Evolutionary conservation across 2,888 invertebrate genomes (phyloP).

Genomic region (Portevinia maculata): DNA sequence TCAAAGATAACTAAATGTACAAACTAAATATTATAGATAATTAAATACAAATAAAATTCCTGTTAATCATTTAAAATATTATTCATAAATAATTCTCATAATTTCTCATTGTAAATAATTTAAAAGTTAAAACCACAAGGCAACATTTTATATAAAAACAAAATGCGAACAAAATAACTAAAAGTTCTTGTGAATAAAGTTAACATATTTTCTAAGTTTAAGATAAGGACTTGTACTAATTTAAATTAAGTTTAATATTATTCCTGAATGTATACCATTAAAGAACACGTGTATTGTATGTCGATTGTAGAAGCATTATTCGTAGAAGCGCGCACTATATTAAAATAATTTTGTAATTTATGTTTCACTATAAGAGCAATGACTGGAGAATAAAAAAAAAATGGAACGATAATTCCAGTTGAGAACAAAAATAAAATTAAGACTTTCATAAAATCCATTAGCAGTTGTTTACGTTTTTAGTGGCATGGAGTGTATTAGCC

Average conservation of each 20-base stretch:
- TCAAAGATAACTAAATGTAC: slow-evolving; percentile 63
- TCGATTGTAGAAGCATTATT: slow-evolving; percentile 19
- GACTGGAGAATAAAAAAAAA: slow-evolving; percentile 19
- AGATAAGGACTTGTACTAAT: slow-evolving; percentile 14
- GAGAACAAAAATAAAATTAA: slow-evolving; percentile 22
- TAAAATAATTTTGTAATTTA: slow-evolving; percentile 28
- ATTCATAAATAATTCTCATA: slow-evolving; percentile 1
- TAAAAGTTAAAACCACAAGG: background rate
- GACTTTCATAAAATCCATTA: slow-evolving; percentile 18
- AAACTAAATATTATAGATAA: slow-evolving; percentile 47
- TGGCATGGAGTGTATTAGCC: background rate
- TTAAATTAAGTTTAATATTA: slow-evolving; percentile 24
- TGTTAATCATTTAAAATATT: slow-evolving; percentile 32
- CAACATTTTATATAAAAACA: slow-evolving; percentile 1
- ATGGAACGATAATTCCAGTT: slow-evolving; percentile 9
- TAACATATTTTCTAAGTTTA: background rate
- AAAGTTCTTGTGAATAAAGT: slow-evolving; percentile 23
- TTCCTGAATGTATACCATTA: slow-evolving; percentile 21
- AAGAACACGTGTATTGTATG: slow-evolving; percentile 7
- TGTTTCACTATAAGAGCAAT: slow-evolving; percentile 24
- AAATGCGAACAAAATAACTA: slow-evolving; percentile 21
- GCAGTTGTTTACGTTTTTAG: background rate
- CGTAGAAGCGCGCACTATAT: slow-evolving; percentile 18
- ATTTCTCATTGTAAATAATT: slow-evolving; percentile 41
- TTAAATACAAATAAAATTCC: slow-evolving; percentile 23